These are phyloP conservation scores for Erebia epiphron DNA, from an alignment of 2,888 invertebrate species.

Conservation along the genomic window DNA sequence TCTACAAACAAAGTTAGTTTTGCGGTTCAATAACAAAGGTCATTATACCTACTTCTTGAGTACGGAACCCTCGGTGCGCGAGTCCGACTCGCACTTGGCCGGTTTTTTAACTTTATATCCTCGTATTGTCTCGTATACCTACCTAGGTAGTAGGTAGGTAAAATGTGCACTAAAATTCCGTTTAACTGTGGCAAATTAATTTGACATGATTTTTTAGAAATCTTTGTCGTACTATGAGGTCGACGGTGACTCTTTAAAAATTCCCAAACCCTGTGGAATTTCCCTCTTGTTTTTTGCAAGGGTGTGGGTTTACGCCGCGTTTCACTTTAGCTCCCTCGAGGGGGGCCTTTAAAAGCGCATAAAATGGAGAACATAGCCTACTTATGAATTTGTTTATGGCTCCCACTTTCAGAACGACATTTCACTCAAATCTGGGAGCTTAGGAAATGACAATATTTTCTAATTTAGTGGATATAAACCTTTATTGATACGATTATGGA, in stretches of 20 bases:
- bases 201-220: neutral
- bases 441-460: slow-evolving; percentile 66
- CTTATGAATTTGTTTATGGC: slow-evolving; percentile 82
- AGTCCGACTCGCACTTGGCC: too few relatives aligned
- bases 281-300: slow-evolving; percentile 62
- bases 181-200: neutral
- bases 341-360: slow-evolving; percentile 76
- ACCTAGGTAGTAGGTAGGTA: too few relatives aligned
- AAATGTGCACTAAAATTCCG: too few relatives aligned
- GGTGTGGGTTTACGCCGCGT: slow-evolving; percentile 73
- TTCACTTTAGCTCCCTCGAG: slow-evolving; percentile 72
- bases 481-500: slow-evolving; percentile 53
- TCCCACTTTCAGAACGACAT: slow-evolving; percentile 64
- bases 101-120: too few relatives aligned
- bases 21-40: too few relatives aligned
- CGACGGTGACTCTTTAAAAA: slow-evolving; percentile 43
- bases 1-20: too few relatives aligned
- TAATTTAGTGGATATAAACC: slow-evolving; percentile 63
- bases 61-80: too few relatives aligned
- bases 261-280: slow-evolving; percentile 42
- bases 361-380: slow-evolving; percentile 75
- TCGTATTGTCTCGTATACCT: too few relatives aligned
- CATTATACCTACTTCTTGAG: too few relatives aligned
- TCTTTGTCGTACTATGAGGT: slow-evolving; percentile 1
- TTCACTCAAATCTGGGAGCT: slow-evolving; percentile 56